Conservation (phyloP, 2,113 vertebrate species). For the Tenebrosternarchus preto region DNA sequence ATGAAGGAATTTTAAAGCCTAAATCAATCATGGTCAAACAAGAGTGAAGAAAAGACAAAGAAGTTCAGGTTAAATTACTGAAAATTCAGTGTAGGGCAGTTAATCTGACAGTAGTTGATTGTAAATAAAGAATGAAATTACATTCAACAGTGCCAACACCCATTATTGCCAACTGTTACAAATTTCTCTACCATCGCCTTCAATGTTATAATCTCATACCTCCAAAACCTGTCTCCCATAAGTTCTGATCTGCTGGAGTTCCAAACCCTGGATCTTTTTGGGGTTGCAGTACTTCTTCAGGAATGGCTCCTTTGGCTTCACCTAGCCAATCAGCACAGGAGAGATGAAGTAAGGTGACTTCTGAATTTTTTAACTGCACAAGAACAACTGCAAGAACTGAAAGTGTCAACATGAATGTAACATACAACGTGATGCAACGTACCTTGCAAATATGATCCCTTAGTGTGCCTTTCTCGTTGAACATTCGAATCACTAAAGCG, state of each 20-base stretch:
- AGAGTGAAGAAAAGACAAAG: neutral
- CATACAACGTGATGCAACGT: slow-evolving; percentile 32
- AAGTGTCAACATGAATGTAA: neutral
- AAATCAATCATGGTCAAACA: slow-evolving; percentile 25
- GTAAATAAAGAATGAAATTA: neutral
- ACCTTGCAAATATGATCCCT: slow-evolving; percentile 98
- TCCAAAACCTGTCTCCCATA: slow-evolving; percentile 94
- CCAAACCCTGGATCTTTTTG: slow-evolving; percentile 92
- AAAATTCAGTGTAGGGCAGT: neutral
- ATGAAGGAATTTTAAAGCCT: slow-evolving; percentile 91
- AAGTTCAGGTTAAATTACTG: neutral
- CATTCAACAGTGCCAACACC: neutral
- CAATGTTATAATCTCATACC: slow-evolving; percentile 68
- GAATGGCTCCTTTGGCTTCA: slow-evolving; percentile 90
- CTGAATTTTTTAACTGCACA: neutral
- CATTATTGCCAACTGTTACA: neutral
- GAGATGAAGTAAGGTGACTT: neutral
- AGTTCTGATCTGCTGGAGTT: slow-evolving; percentile 86
- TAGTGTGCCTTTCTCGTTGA: slow-evolving; percentile 91
- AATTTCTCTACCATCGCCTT: neutral
- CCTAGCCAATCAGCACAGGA: slow-evolving; percentile 66
- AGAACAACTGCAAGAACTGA: neutral
- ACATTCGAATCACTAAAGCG: slow-evolving; percentile 86
- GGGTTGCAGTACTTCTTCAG: slow-evolving; percentile 95
- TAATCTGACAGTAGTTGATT: neutral